These are phyloP conservation scores for Diceros bicornis DNA, from an alignment of 2,797 vertebrate species.

Conservation along the genomic window DNA sequence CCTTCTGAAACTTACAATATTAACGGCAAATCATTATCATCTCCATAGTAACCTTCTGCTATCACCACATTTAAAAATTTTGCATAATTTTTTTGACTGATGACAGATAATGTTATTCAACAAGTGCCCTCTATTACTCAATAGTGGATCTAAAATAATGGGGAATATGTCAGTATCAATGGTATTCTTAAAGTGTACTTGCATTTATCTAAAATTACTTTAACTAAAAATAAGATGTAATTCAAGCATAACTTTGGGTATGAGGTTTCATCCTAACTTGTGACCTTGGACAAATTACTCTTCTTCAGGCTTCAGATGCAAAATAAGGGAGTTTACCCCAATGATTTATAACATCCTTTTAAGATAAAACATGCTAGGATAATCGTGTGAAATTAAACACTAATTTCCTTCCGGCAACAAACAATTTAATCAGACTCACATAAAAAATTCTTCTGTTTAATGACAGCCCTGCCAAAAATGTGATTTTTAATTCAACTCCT, in stretches of 20 bases:
- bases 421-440: slow-evolving; percentile 61
- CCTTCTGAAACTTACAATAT: background rate
- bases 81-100: background rate
- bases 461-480: background rate
- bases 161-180: background rate
- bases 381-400: slow-evolving; percentile 57
- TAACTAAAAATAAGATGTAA: slow-evolving; percentile 30
- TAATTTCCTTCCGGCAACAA: slow-evolving; percentile 64
- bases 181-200: background rate
- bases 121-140: background rate
- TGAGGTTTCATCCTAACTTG: background rate
- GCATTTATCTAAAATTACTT: background rate
- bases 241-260: background rate
- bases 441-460: slow-evolving; percentile 31
- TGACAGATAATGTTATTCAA: background rate
- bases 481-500: slow-evolving; percentile 5
- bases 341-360: slow-evolving; percentile 46
- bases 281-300: slow-evolving; percentile 13
- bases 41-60: background rate
- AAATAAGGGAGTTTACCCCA: background rate
- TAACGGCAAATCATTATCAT: background rate
- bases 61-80: background rate
- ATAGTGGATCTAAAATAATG: background rate
- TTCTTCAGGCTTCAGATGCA: background rate
- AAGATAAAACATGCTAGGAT: background rate